A percentile compares a stretch with the other conserved stretches of the same genome.
Conservation (phyloP, 2,797 vertebrate genomes). For the Mormyrops boulengeri region DNA sequence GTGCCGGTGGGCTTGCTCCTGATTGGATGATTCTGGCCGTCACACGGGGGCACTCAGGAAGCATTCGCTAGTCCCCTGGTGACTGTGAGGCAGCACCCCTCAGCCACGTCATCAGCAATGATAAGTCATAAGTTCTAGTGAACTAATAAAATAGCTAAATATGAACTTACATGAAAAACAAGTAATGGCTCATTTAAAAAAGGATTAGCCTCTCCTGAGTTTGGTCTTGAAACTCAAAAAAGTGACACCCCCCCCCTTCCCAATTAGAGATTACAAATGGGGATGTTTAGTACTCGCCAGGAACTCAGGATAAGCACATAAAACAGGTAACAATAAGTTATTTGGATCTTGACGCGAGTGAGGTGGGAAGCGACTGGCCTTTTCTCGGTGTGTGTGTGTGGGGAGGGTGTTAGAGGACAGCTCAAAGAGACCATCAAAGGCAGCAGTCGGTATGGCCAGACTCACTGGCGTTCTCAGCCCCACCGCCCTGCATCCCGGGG, state of each 20-base stretch:
- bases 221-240: not conserved
- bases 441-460: not conserved
- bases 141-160: not conserved
- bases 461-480: not conserved
- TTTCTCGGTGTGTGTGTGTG: not conserved
- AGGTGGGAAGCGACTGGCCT: not conserved
- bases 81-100: not conserved
- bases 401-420: not conserved
- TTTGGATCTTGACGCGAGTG: not conserved
- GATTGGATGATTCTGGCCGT: constrained; percentile 53
- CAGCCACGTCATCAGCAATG: not conserved
- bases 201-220: not conserved
- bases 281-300: too few relatives aligned
- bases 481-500: not conserved
- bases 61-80: constrained; percentile 25
- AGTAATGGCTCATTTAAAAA: constrained; percentile 8
- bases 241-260: not conserved
- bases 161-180: not conserved
- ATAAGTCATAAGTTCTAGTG: not conserved
- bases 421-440: not conserved
- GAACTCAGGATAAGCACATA: not conserved
- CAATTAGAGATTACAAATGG: not conserved
- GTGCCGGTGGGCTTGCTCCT: constrained; percentile 57
- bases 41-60: constrained; percentile 52
- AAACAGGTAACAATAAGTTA: not conserved